phyloP scores from a whole-genome alignment of 2,888 invertebrate genomes.

The Physocephala rufipes region DNA sequence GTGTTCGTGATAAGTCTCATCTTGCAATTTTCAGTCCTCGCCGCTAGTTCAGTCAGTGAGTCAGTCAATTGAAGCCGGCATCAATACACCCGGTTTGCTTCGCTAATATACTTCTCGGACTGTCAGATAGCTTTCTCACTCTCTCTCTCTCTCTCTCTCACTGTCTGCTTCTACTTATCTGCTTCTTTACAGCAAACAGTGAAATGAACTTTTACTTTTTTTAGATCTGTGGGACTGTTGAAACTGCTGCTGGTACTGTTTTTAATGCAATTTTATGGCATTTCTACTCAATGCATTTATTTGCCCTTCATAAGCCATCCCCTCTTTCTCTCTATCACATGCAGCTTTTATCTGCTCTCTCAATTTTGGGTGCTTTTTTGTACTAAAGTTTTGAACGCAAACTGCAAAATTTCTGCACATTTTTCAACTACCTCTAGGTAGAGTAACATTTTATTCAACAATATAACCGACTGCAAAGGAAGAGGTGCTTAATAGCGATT shows the following conservation, averaged over 20 bases:
- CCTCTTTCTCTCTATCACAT: no score
- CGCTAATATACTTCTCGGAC: no score
- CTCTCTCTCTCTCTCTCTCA: neutral
- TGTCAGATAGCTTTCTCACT: neutral
- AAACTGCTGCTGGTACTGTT: neutral
- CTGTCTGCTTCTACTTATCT: neutral
- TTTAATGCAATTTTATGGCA: slow-evolving; percentile 9
- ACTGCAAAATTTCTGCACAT: no score
- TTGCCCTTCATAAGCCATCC: slow-evolving; percentile 28
- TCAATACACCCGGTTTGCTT: no score
- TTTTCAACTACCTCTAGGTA: no score
- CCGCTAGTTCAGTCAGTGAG: neutral
- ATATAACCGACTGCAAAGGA: no score
- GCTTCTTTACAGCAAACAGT: neutral
- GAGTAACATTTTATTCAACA: no score
- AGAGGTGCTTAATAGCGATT: no score
- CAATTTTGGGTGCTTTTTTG: neutral
- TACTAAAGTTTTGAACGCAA: neutral
- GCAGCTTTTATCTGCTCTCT: neutral
- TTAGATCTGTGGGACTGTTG: neutral
- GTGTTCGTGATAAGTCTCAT: no score
- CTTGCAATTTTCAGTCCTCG: neutral
- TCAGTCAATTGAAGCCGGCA: no score
- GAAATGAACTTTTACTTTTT: slow-evolving; percentile 25
- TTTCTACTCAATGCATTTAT: slow-evolving; percentile 23